Base-by-base conservation (phyloP, 53 echinoderm and acorn worm genomes). In the Actinopyga echinites region DNA sequence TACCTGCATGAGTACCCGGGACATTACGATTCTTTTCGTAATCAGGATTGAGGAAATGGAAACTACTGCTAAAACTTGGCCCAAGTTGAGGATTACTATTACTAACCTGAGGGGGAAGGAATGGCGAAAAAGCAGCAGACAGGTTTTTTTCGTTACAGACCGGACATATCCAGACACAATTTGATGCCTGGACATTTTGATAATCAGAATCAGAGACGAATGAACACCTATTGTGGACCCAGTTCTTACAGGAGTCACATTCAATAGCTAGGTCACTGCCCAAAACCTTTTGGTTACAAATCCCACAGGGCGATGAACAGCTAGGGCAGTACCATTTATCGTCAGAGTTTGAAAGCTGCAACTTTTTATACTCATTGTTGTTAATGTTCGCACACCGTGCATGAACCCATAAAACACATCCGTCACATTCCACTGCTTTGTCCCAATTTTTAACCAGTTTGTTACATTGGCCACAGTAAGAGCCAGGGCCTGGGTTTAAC, bases 261-360 rank as follows among this genome's bases (percentile, higher is more conserved):
- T 59, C 59, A n/a, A 59, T n/a, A 23, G 59, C 59, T 23, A 26
- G 22, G 26, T 59, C 59, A 26, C 5, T 59, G n/a, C 22, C 59
- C 26, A 23, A 23, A 26, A 59, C 59, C 26, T n/a, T 26, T 23
- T 59, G 26, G n/a, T 59, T 26, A 59, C 59, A 59, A 26, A 59
- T n/a, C 59, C 59, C 59, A 26, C 59, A 59, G 26, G 65, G 65
- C 30, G 65, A 65, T 30, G 65, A 65, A 65, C 28, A 65, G 33
- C 65, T 65, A 17, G 65, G 65, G 65, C 65, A 65, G 31, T 30
- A 65, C 65, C 65, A 65, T 65, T 65, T 65, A 1, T 65, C 65
- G 17, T 65, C 65, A 30, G 65, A 33, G 35, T 65, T 65, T 65
- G 65, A 65, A 30, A 65, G 30, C 33, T 65, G 65, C 33, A 65